phyloP scores from a whole-genome alignment of 2,797 vertebrate species.

The Lagocephalus sceleratus region DNA sequence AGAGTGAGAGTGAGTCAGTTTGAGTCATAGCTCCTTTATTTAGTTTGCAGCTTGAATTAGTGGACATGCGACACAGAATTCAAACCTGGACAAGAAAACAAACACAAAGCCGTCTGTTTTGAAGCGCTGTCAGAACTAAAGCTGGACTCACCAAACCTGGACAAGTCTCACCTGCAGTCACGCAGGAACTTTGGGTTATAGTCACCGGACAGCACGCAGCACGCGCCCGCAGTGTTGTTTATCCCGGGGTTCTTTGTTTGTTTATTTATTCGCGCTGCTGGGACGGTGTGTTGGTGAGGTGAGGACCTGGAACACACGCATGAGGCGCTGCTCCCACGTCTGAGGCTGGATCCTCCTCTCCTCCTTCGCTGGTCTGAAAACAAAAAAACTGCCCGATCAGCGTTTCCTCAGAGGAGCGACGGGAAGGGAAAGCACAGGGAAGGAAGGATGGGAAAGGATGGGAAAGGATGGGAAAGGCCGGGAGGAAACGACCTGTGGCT shows the following conservation, averaged over 20 bases:
- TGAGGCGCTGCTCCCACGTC: neutral
- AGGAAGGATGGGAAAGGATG: conserved; percentile 48
- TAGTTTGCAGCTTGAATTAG: conserved; percentile 15
- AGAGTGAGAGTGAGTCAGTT: conserved; percentile 5
- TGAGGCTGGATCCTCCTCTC: conserved; percentile 2
- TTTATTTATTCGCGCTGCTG: neutral
- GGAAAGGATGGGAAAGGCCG: conserved; percentile 27
- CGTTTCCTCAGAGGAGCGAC: conserved; percentile 28
- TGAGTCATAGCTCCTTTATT: conserved; percentile 38
- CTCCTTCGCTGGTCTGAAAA: conserved; percentile 30
- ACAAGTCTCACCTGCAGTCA: no score
- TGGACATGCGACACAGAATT: conserved; percentile 1
- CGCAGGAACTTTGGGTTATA: neutral
- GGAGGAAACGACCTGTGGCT: conserved; percentile 37
- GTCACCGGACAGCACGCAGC: neutral
- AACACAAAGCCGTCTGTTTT: neutral
- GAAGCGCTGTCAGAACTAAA: neutral
- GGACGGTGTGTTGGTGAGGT: neutral
- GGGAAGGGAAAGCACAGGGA: conserved; percentile 35
- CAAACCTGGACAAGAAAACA: neutral
- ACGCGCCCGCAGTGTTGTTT: no score
- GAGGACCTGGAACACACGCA: neutral
- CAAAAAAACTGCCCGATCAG: conserved; percentile 46
- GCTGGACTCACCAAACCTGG: neutral
- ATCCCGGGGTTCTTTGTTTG: no score